phyloP scores from a whole-genome alignment of 2,888 invertebrate genomes.

The Drosophila subquinaria region DNA sequence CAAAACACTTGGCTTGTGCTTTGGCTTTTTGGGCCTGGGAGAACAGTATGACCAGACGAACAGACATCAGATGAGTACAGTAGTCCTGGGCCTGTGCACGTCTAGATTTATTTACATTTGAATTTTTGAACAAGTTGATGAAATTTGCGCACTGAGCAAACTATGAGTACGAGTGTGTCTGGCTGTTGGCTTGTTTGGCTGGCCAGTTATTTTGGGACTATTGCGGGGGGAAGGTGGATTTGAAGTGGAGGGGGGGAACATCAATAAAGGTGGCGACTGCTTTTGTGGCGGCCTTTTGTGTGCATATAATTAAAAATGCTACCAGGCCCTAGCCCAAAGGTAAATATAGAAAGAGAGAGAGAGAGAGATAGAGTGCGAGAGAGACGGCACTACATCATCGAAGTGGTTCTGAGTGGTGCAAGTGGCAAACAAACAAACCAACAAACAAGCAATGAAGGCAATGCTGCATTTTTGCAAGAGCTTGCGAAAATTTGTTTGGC shows the following conservation, averaged over 20 bases:
- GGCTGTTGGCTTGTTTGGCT: constrained; percentile 29
- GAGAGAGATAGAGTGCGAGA: not conserved
- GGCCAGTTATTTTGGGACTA: constrained; percentile 7
- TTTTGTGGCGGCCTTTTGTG: constrained; percentile 78
- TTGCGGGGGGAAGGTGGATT: not conserved
- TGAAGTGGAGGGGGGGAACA: constrained; percentile 26
- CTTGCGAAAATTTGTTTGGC: constrained; percentile 78
- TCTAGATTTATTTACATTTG: constrained; percentile 82
- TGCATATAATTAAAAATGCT: constrained; percentile 80
- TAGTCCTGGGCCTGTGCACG: constrained; percentile 28
- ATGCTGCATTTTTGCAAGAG: constrained; percentile 66
- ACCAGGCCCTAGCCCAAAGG: constrained; percentile 64
- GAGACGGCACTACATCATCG: not conserved
- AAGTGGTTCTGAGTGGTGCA: constrained; percentile 17
- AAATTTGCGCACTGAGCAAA: constrained; percentile 74
- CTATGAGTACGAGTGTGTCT: constrained; percentile 53
- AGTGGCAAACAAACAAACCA: constrained; percentile 46
- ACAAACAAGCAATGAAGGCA: constrained; percentile 41
- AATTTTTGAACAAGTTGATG: constrained; percentile 80
- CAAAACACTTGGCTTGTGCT: constrained; percentile 70
- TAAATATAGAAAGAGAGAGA: constrained; percentile 57
- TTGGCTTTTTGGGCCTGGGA: not conserved
- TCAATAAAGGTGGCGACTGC: constrained; percentile 79
- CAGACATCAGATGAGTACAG: constrained; percentile 31
- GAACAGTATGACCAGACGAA: constrained; percentile 26